Conservation (phyloP, 2,797 vertebrate genomes). For the Sebastes minor region DNA sequence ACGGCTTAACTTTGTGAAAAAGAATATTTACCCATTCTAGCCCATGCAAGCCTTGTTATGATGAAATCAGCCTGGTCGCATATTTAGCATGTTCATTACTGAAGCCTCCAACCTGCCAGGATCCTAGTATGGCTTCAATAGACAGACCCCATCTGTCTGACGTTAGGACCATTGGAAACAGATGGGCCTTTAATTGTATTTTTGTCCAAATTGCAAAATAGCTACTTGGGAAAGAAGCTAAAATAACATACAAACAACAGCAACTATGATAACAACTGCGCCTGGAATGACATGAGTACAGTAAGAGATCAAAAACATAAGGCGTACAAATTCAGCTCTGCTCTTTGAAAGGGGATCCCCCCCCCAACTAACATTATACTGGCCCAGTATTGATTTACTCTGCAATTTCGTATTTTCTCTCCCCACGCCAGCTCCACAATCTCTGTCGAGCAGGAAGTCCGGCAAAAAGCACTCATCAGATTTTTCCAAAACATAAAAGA, state of each 20-base stretch:
- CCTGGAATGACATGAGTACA: constrained; percentile 91
- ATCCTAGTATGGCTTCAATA: constrained; percentile 92
- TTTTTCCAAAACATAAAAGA: constrained; percentile 86
- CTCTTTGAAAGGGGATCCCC: constrained; percentile 89
- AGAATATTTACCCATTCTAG: constrained; percentile 58
- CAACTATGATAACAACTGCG: constrained; percentile 97
- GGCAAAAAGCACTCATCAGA: constrained; percentile 80
- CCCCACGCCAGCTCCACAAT: constrained; percentile 81
- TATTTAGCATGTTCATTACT: constrained; percentile 80
- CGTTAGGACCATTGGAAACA: constrained; percentile 96
- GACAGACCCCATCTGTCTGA: constrained; percentile 90
- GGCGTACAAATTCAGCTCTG: constrained; percentile 88
- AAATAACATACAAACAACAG: constrained; percentile 99
- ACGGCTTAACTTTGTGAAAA: constrained; percentile 73
- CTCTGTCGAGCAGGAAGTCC: constrained; percentile 83
- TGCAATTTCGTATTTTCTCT: constrained; percentile 88
- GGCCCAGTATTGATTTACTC: constrained; percentile 89
- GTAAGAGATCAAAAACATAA: constrained; percentile 89
- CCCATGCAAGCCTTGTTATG: constrained; percentile 57
- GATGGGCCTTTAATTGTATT: constrained; percentile 98
- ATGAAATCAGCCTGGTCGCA: constrained; percentile 74
- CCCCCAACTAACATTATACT: constrained; percentile 82
- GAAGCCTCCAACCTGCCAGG: constrained; percentile 85
- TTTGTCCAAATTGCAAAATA: constrained; percentile 99
- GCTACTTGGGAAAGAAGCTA: constrained; percentile 98